Evolutionary conservation across 2,113 vertebrate genomes (phyloP).

Genomic region (Typhlomys cinereus): DNA sequence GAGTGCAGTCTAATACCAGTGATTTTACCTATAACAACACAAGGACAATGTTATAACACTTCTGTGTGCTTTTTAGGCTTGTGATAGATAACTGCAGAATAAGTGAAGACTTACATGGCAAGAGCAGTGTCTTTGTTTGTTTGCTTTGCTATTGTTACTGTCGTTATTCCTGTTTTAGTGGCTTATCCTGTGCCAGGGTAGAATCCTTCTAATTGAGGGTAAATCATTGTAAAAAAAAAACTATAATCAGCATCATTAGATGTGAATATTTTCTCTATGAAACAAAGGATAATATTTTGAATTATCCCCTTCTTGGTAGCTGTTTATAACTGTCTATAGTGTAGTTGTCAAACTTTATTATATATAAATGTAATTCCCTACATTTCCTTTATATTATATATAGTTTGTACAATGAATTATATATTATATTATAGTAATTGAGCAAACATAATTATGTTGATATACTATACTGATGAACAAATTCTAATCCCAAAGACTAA

Average conservation of each 20-base stretch:
- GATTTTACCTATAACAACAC: slow-evolving; percentile 17
- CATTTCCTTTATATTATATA: background rate
- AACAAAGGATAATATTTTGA: slow-evolving; percentile 13
- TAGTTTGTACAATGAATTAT: too few relatives aligned
- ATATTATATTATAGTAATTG: too few relatives aligned
- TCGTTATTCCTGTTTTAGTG: background rate
- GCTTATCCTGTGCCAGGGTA: background rate
- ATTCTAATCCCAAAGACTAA: background rate
- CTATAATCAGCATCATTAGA: background rate
- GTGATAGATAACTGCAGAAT: background rate
- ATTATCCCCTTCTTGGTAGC: background rate
- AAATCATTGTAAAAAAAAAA: background rate
- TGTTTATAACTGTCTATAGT: background rate
- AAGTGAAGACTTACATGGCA: background rate
- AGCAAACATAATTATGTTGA: too few relatives aligned
- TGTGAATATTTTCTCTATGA: background rate
- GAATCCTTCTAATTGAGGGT: background rate
- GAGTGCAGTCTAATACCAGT: background rate
- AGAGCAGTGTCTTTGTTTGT: background rate
- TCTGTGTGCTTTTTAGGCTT: slow-evolving; percentile 5
- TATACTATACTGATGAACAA: too few relatives aligned
- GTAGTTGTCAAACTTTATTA: background rate
- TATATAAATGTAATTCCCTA: background rate
- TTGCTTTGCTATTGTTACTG: background rate
- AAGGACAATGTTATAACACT: background rate